Percentiles rank a stretch among this genome's conserved stretches.
These are phyloP conservation scores for Aythya baeri DNA, from an alignment of 2,113 vertebrate species.

Conservation along the genomic window DNA sequence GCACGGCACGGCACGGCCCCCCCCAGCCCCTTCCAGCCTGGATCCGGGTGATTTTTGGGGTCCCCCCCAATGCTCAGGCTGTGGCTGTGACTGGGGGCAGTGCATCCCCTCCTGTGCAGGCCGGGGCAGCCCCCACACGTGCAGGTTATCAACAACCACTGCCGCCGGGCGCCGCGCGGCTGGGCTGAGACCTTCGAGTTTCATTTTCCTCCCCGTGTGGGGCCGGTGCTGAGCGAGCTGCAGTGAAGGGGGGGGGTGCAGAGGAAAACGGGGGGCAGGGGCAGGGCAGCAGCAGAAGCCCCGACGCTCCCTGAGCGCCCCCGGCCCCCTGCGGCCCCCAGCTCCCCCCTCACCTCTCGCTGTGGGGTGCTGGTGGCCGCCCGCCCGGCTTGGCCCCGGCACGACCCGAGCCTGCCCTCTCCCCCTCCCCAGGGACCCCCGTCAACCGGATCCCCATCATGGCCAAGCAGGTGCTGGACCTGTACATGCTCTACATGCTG, in stretches of 20 bases:
- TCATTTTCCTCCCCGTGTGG: neutral
- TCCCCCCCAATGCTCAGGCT: neutral
- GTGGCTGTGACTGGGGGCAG: too few species aligned
- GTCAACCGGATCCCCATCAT: conserved; percentile 99
- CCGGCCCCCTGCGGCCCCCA: neutral
- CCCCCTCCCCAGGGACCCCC: conserved; percentile 85
- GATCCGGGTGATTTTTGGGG: neutral
- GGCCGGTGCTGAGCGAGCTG: neutral
- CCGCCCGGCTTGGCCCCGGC: neutral
- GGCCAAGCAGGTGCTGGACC: conserved; percentile 97
- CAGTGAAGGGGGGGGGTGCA: neutral
- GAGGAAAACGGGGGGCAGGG: neutral
- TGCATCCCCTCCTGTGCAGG: neutral
- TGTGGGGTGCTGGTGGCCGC: too few species aligned
- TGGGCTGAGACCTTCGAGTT: neutral
- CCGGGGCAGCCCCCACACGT: neutral
- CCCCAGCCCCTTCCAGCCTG: neutral
- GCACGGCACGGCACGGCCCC: too few species aligned
- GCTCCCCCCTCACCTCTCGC: neutral
- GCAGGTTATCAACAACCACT: neutral
- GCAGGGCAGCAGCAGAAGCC: neutral
- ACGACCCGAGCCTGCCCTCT: neutral
- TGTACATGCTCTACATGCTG: conserved; percentile 95
- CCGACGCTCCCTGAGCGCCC: neutral
- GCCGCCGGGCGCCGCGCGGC: neutral